A percentile compares a stretch with the other conserved stretches of the same genome.
phyloP scores from a whole-genome alignment of 1,140 invertebrate species.

The Neodiprion lecontei region DNA sequence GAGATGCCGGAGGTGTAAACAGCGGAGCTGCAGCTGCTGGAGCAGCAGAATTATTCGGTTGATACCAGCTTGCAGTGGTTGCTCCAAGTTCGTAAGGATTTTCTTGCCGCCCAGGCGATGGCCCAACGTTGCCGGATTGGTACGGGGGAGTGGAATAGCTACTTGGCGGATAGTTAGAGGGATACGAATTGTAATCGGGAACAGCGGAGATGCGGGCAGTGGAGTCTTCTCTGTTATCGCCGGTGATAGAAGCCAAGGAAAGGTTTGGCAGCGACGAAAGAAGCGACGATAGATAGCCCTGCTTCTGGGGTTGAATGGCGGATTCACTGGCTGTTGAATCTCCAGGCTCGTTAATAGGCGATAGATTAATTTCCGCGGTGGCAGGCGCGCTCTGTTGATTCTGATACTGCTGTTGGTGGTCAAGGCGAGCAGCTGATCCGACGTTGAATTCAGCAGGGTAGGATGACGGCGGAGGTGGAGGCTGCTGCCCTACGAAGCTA shows the following conservation, averaged over 20 bases:
- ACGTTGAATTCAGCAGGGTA: background rate
- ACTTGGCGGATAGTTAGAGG: slow-evolving; percentile 22
- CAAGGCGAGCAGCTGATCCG: slow-evolving; percentile 7
- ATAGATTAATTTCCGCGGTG: background rate
- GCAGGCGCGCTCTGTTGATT: background rate
- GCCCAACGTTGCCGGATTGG: slow-evolving; percentile 9
- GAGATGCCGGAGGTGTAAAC: slow-evolving; percentile 11
- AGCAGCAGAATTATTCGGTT: too few relatives aligned
- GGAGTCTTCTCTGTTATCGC: slow-evolving; percentile 17
- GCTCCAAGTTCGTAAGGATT: slow-evolving; percentile 27
- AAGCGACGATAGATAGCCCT: slow-evolving; percentile 53
- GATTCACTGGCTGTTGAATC: slow-evolving; percentile 25
- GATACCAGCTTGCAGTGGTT: background rate
- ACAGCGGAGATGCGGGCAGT: background rate
- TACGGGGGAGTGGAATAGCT: too few relatives aligned
- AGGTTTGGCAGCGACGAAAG: slow-evolving; percentile 54
- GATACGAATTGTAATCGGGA: slow-evolving; percentile 20
- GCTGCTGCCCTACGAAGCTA: slow-evolving; percentile 42
- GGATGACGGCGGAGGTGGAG: background rate
- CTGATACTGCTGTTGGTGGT: slow-evolving; percentile 15
- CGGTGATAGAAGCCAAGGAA: slow-evolving; percentile 44
- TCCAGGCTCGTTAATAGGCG: background rate
- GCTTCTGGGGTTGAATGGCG: slow-evolving; percentile 36
- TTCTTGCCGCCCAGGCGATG: slow-evolving; percentile 22
- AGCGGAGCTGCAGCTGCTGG: background rate